Base-by-base conservation (phyloP, 2,888 invertebrate genomes). In the Rhogogaster chlorosoma region DNA sequence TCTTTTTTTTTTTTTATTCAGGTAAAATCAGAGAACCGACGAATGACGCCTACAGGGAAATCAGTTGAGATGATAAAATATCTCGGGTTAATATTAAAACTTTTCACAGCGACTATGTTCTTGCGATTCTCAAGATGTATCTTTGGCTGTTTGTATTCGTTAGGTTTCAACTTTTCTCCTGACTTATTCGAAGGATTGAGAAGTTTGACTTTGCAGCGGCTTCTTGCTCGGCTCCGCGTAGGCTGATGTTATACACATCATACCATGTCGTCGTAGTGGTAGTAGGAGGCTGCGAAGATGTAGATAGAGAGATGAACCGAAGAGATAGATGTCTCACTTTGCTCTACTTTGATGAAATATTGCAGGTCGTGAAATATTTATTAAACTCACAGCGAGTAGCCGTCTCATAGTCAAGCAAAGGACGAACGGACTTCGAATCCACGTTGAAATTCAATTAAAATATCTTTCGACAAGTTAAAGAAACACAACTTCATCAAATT, bases 21-120 rank as follows among this genome's bases (percentile, higher is more conserved):
- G 26, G 80, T 12, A 29, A 53, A 32, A 53, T 36, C 57, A 26
- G 80, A 80, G 61, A 38, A 26, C 18, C 61, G 61, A 38, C 80
- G 67, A 82, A 84, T 82, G 70, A 88, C 70, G 80, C 80, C 57
- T 87, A 85, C 88, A 49, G 88, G 86, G 86, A 87, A 87, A 88
- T 86, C 86, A 86, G 73, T 78, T 83, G 83, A 84, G 84, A 86
- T 84, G 84, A 87, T 86, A 85, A 84, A 87, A 86, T 83, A 85
- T 84, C 86, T 87, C 86, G 88, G 87, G 88, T 88, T 87, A 87
- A 88, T 89, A 89, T 88, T 87, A 88, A 88, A 89, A 88, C n/a
- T 61, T 80, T 80, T 80, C 45, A 32, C 36, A 57, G 18, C 10
- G 77, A 49, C 38, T 57, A 38, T 18, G 22, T 57, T 80, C 49